A percentile compares a stretch with the other conserved stretches of the same genome.
phyloP scores from a whole-genome alignment of 2,113 vertebrate species.

The Pseudorhombus dupliciocellatus region DNA sequence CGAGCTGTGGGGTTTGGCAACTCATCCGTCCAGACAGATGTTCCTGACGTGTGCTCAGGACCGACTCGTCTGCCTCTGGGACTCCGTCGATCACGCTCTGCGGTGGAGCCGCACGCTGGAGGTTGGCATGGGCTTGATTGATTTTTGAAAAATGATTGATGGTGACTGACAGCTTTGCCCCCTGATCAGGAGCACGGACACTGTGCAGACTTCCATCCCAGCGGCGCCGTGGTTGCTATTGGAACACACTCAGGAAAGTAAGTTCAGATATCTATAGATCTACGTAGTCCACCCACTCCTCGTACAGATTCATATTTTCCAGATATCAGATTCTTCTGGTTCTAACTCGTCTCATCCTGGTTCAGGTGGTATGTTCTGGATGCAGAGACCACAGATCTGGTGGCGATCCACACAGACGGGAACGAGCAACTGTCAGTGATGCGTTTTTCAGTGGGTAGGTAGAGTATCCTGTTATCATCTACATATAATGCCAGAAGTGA shows the following conservation, averaged over 20 bases:
- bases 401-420: slow-evolving; percentile 96
- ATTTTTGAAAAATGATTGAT: not conserved
- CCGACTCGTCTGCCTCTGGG: slow-evolving; percentile 95
- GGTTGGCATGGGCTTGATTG: slow-evolving; percentile 66
- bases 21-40: slow-evolving; percentile 91
- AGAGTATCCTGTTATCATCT: not conserved
- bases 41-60: slow-evolving; percentile 97
- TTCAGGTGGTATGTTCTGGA: slow-evolving; percentile 97
- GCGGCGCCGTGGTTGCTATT: slow-evolving; percentile 93
- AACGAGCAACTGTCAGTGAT: slow-evolving; percentile 97
- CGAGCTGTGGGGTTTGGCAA: slow-evolving; percentile 96
- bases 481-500: not conserved
- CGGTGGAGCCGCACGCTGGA: slow-evolving; percentile 94
- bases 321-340: not conserved
- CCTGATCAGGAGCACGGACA: slow-evolving; percentile 91
- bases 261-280: slow-evolving; percentile 38
- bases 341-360: not conserved
- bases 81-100: slow-evolving; percentile 88
- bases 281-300: no score
- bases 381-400: slow-evolving; percentile 93
- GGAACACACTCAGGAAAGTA: slow-evolving; percentile 98
- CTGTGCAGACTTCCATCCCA: slow-evolving; percentile 98
- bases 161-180: not conserved
- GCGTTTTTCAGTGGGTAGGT: slow-evolving; percentile 94
- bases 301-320: no score